Conservation (phyloP, 2,888 invertebrate genomes). For the Crepidodera aurea region DNA sequence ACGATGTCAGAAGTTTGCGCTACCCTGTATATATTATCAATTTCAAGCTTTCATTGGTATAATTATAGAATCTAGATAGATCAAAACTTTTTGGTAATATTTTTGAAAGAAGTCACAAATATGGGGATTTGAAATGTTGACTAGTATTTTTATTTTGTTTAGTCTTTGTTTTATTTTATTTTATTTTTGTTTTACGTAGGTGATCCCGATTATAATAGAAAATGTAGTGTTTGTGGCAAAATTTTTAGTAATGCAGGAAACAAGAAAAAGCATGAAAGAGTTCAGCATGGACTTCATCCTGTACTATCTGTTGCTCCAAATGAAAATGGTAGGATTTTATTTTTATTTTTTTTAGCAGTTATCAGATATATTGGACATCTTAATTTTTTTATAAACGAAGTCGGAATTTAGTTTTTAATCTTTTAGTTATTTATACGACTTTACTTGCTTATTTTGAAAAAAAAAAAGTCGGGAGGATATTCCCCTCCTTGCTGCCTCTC, state of each 20-base stretch:
- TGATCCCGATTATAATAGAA: conserved; percentile 35
- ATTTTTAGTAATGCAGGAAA: conserved; percentile 52
- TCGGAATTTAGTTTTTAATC: too few species aligned
- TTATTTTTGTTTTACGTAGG: conserved; percentile 25
- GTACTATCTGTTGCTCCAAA: conserved; percentile 6
- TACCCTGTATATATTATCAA: too few species aligned
- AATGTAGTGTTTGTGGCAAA: conserved; percentile 53
- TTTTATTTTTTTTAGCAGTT: conserved; percentile 3
- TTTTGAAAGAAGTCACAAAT: too few species aligned
- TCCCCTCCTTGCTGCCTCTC: too few species aligned
- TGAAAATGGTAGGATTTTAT: conserved; percentile 27
- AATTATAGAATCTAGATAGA: too few species aligned
- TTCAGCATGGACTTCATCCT: conserved; percentile 40
- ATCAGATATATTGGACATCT: neutral
- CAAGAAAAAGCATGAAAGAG: conserved; percentile 53
- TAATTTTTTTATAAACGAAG: too few species aligned
- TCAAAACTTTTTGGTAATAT: too few species aligned
- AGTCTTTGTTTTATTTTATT: conserved; percentile 34
- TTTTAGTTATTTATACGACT: too few species aligned
- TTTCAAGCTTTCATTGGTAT: too few species aligned
- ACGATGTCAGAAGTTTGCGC: too few species aligned
- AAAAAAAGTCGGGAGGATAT: too few species aligned
- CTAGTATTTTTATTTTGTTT: conserved; percentile 6
- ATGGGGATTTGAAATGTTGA: neutral
- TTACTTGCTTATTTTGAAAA: too few species aligned